Conservation (phyloP, 2,797 vertebrate genomes). For the Delichon dasypus region DNA sequence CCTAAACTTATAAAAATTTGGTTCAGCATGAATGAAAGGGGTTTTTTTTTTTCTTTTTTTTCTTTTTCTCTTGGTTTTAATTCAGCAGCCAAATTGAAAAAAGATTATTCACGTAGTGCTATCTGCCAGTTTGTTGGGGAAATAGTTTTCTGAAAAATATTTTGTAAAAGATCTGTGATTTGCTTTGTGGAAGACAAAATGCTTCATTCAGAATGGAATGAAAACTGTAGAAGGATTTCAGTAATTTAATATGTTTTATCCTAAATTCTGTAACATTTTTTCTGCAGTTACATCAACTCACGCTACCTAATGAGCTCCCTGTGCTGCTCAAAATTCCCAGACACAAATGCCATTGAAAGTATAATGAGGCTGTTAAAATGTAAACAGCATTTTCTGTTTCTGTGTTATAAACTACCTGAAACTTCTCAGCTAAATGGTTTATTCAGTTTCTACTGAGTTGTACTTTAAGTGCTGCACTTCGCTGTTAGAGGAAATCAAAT, state of each 20-base stretch:
- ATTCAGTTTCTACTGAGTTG: neutral
- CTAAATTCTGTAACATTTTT: neutral
- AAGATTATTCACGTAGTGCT: neutral
- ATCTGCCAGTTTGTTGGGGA: constrained; percentile 14
- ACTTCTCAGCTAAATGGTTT: neutral
- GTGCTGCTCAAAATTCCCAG: neutral
- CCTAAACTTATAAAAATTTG: neutral
- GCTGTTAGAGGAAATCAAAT: neutral
- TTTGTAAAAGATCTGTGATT: neutral
- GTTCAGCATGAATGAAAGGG: neutral
- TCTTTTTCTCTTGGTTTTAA: neutral
- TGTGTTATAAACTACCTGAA: neutral
- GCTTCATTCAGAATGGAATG: neutral
- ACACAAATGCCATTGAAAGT: neutral
- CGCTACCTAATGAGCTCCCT: neutral
- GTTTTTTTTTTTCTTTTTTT: too few species aligned
- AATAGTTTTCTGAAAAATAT: constrained; percentile 20
- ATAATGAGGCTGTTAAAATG: neutral
- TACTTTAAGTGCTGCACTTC: neutral
- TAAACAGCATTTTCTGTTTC: neutral
- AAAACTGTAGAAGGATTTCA: neutral
- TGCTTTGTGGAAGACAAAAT: neutral
- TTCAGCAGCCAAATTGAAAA: constrained; percentile 18
- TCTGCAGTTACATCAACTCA: neutral
- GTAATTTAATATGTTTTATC: neutral